Conservation (phyloP, 2,113 vertebrate genomes). For the Todiramphus chloris region DNA sequence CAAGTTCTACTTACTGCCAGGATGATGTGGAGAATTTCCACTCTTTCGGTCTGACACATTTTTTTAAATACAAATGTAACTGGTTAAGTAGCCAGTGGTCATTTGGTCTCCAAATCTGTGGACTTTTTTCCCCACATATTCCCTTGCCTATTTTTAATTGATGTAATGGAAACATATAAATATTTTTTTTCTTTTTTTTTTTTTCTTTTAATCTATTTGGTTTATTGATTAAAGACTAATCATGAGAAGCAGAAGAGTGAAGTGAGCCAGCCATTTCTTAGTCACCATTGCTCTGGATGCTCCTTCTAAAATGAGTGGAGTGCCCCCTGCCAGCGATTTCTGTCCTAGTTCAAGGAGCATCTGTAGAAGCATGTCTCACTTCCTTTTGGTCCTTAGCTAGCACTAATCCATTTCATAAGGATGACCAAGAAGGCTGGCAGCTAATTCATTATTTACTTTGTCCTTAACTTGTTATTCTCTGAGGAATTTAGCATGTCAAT, state of each 20-base stretch:
- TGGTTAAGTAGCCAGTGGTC: not conserved
- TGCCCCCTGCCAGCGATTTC: not conserved
- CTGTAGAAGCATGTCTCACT: not conserved
- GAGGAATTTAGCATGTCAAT: constrained; percentile 37
- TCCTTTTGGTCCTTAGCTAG: not conserved
- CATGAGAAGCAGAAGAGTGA: not conserved
- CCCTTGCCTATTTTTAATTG: not conserved
- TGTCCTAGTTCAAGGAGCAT: not conserved
- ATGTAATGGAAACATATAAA: not conserved
- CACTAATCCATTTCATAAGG: not conserved
- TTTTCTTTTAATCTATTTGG: not conserved
- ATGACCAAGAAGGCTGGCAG: constrained; percentile 32
- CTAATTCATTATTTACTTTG: constrained; percentile 59
- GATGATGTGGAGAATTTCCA: not conserved
- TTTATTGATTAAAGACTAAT: not conserved
- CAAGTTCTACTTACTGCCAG: not conserved
- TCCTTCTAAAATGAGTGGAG: not conserved
- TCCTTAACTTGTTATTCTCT: constrained; percentile 34
- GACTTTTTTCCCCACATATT: not conserved
- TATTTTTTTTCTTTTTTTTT: no score
- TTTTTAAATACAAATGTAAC: not conserved
- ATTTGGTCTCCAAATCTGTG: not conserved
- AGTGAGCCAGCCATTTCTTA: not conserved
- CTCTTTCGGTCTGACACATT: not conserved
- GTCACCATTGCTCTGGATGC: not conserved